Evolutionary conservation across 2,113 vertebrate species (phyloP), one percentile per base, ranked within the genome.

Genomic region (Oceanites oceanicus): DNA sequence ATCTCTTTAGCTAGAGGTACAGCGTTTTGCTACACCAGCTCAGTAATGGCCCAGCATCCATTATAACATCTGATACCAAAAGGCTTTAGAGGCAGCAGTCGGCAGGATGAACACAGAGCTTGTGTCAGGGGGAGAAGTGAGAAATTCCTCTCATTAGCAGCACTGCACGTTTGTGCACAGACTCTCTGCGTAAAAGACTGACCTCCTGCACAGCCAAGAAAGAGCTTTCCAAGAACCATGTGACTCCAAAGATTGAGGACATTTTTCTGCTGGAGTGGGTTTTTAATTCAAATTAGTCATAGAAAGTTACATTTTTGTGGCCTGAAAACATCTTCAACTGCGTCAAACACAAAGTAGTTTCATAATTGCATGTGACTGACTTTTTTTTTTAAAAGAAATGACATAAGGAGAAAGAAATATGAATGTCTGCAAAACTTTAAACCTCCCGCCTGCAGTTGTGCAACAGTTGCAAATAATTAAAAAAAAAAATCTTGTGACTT

Each of bases 281-380:
- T 76, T 95, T 91, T 86, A 85, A 92, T 95, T 95, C 70, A 67
- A 82, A 80, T 95, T 96, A 71, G 70, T 92, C 96, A 91, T 36
- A 95, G 77, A 91, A 96, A 96, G 91, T 93, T 88, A 90, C 89
- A 88, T 96, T 92, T 94, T 90, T 97, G 93, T 95, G 95, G 89
- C 94, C 93, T 94, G 93, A 96, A 95, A 96, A 94, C 71, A 95
- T 95, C 78, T 70, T 96, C 38, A 92, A 68, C 86, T 92, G 89
- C 91, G 84, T 97, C 92, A 95, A 42, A 92, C 66, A 44, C 0
- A 1, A 94, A 95, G 81, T 26, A 45, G 89, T 95, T 97, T 94
- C 92, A 88, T 87, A 97, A 95, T 73, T 92, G 55, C 89, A 91
- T 21, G 29, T 82, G 91, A 91, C 34, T 50, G 29, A 29, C 23